phyloP scores from a whole-genome alignment of 2,797 vertebrate species.

The Urocyon cinereoargenteus region DNA sequence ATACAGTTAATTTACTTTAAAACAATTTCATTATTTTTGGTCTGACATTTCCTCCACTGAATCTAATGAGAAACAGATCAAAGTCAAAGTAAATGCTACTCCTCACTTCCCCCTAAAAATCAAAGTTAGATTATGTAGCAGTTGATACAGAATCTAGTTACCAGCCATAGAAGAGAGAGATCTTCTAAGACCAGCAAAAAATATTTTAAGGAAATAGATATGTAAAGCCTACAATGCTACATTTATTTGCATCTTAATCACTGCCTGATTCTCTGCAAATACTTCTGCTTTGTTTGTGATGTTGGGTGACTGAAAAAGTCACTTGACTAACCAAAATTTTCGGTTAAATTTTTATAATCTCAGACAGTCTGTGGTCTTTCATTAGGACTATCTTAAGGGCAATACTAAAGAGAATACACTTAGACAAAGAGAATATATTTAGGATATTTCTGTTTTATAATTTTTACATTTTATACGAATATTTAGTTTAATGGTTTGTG shows the following conservation, averaged over 20 bases:
- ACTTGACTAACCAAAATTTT: not conserved
- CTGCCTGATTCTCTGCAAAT: not conserved
- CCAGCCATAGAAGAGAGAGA: not conserved
- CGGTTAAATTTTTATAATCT: not conserved
- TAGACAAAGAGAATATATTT: not conserved
- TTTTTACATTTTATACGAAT: not conserved
- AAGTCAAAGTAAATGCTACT: conserved; percentile 60
- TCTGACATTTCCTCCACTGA: conserved; percentile 60
- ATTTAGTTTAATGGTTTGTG: not conserved
- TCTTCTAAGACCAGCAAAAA: not conserved
- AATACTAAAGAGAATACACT: not conserved
- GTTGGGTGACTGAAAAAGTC: not conserved
- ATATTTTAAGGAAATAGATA: not conserved
- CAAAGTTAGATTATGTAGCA: not conserved
- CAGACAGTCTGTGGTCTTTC: not conserved
- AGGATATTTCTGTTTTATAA: not conserved
- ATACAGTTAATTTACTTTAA: not conserved
- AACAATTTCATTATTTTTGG: conserved; percentile 7
- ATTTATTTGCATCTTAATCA: not conserved
- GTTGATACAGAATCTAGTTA: not conserved
- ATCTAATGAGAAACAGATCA: conserved; percentile 69
- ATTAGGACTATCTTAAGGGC: not conserved
- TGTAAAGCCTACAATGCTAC: not conserved
- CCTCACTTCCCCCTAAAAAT: not conserved
- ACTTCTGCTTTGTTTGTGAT: not conserved